phyloP scores from a whole-genome alignment of 2,113 vertebrate species.

The Rhombomys opimus region DNA sequence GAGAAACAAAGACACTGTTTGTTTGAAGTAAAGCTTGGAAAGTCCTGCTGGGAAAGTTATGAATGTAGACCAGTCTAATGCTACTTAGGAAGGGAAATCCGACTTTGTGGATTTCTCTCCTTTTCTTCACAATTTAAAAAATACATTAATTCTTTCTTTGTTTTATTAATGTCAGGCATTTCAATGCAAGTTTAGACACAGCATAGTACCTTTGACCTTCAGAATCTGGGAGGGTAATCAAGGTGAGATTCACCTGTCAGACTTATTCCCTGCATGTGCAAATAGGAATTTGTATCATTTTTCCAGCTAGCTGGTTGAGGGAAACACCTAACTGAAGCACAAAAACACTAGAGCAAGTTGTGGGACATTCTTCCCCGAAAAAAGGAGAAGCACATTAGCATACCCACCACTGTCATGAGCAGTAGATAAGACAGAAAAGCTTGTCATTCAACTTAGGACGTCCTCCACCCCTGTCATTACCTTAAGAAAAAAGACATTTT shows the following conservation, averaged over 20 bases:
- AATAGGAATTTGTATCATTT: background rate
- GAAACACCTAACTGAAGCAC: background rate
- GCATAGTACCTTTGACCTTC: slow-evolving; percentile 76
- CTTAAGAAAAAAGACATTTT: background rate
- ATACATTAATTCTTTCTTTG: slow-evolving; percentile 85
- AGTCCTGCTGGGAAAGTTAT: slow-evolving; percentile 90
- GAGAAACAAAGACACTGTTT: slow-evolving; percentile 87
- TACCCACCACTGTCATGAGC: background rate
- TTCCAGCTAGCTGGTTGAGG: background rate
- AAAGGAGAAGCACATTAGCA: background rate
- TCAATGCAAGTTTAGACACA: slow-evolving; percentile 86
- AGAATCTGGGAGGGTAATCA: slow-evolving; percentile 57
- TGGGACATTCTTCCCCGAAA: background rate
- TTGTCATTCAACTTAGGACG: slow-evolving; percentile 14
- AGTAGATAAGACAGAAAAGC: background rate
- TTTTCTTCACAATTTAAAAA: slow-evolving; percentile 68
- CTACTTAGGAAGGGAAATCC: slow-evolving; percentile 88
- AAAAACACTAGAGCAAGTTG: background rate
- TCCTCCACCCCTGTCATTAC: too few species aligned
- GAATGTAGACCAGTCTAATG: slow-evolving; percentile 88
- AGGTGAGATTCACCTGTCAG: slow-evolving; percentile 11
- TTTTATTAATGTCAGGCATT: slow-evolving; percentile 83
- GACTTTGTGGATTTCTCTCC: slow-evolving; percentile 76
- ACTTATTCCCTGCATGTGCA: background rate
- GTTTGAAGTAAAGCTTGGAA: slow-evolving; percentile 85